Conservation (phyloP, 2,797 vertebrate species). For the Lophius americanus region DNA sequence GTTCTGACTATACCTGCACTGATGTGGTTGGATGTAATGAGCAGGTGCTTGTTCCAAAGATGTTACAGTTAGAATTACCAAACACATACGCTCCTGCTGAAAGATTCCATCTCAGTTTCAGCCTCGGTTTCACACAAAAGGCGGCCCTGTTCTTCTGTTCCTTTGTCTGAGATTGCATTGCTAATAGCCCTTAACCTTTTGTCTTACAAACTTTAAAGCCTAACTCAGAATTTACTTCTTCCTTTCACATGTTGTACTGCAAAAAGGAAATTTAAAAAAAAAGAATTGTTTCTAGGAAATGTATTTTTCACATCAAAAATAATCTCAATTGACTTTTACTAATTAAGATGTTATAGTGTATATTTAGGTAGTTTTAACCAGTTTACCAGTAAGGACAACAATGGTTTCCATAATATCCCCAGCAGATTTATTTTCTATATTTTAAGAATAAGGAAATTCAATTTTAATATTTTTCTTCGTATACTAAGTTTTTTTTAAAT, state of each 20-base stretch:
- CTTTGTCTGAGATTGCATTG: slow-evolving; percentile 25
- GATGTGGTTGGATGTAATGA: slow-evolving; percentile 73
- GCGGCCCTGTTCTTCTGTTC: slow-evolving; percentile 39
- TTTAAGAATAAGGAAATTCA: too few relatives aligned
- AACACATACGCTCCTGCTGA: slow-evolving; percentile 51
- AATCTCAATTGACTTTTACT: too few relatives aligned
- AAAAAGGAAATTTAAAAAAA: too few relatives aligned
- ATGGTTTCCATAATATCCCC: too few relatives aligned
- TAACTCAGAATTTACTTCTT: slow-evolving; percentile 14
- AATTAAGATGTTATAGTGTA: too few relatives aligned
- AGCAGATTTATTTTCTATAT: too few relatives aligned
- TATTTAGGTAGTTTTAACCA: too few relatives aligned
- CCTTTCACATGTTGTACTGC: neutral
- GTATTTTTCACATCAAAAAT: too few relatives aligned
- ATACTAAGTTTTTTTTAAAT: too few relatives aligned
- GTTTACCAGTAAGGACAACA: too few relatives aligned
- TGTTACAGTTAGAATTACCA: slow-evolving; percentile 64
- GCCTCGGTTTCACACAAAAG: slow-evolving; percentile 44
- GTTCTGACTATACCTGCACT: slow-evolving; percentile 50
- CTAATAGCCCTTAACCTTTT: slow-evolving; percentile 18
- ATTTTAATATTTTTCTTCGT: too few relatives aligned
- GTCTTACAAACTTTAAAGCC: slow-evolving; percentile 35
- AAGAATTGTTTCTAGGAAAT: too few relatives aligned
- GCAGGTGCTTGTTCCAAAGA: slow-evolving; percentile 60
- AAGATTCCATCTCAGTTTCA: slow-evolving; percentile 49